Base-by-base conservation (phyloP, 2,888 invertebrate genomes). In the Oxycera nigricornis region DNA sequence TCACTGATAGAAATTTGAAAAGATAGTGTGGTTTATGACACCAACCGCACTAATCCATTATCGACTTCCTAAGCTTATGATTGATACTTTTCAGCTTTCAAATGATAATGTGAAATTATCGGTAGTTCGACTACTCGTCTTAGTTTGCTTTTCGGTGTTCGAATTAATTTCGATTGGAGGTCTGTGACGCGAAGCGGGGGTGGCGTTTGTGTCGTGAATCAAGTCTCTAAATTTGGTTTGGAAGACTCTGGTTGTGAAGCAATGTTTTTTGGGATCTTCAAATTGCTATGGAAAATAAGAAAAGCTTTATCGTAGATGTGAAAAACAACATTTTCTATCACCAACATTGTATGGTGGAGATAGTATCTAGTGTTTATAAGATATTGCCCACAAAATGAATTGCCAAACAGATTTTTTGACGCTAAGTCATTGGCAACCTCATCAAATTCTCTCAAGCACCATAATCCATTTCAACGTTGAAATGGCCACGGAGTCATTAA, bases 1-100 rank as follows among this genome's bases (percentile, higher is more conserved):
- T 65, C 7, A 41, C 2, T 39, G 65, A 17, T 65, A 22, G 26
- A 41, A 65, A 22, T 39, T 41, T 2, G 24, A 65, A 65, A 70
- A 70, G 70, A 70, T 52, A 70, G 55, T 70, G 70, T 35, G 22
- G 31, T 55, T 70, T 70, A 70, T 39, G 70, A 70, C 70, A 70
- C 70, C 22, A 22, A 30, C 41, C 3, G n/a, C n/a, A 35, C 35
- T 70, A 70, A 70, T 70, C 70, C 30, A 70, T 70, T 55, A 70
- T 52, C 70, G 55, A 35, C n/a, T 17, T 68, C 70, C 35, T n/a
- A 70, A 22, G 6, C 11, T 26, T 22, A 1, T 31, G 70, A 70
- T 70, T 46, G 70, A 24, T 52, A 52, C 55, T 52, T 70, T 52
- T 55, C 52, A 17, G 6, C 14, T 55, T 17, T 50, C 30, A 30